These are phyloP conservation scores for Tachina grossa DNA, from an alignment of 2,888 invertebrate genomes.

Conservation along the genomic window DNA sequence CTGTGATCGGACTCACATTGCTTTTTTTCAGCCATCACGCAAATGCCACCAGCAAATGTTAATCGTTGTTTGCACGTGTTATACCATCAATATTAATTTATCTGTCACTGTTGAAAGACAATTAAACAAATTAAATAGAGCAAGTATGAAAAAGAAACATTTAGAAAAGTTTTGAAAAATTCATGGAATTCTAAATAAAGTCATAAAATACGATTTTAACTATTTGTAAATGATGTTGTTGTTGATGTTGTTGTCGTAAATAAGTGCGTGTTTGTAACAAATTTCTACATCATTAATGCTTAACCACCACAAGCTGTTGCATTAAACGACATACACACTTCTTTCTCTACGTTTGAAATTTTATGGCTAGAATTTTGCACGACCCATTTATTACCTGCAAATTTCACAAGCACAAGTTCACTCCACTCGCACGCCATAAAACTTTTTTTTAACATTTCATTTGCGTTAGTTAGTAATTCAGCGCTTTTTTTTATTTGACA, in stretches of 20 bases:
- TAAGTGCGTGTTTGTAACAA: not conserved
- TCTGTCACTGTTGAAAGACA: not conserved
- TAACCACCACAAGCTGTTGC: slow-evolving; percentile 29
- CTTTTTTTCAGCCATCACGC: no score
- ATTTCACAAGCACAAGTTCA: slow-evolving; percentile 49
- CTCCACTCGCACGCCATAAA: not conserved
- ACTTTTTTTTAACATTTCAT: slow-evolving; percentile 20
- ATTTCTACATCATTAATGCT: slow-evolving; percentile 38
- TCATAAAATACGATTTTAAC: not conserved
- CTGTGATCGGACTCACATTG: no score
- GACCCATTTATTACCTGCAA: slow-evolving; percentile 46
- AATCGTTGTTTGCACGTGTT: not conserved
- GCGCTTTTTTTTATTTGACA: not conserved
- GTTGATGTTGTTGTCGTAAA: not conserved
- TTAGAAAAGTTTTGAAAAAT: slow-evolving; percentile 5
- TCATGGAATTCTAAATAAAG: not conserved
- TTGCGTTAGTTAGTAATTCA: not conserved
- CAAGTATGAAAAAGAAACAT: no score
- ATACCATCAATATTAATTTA: slow-evolving; percentile 28
- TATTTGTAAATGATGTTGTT: not conserved
- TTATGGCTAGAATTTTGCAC: slow-evolving; percentile 13
- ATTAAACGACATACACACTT: not conserved
- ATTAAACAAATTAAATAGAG: not conserved
- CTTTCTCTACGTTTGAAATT: not conserved
- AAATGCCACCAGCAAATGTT: no score